Base-by-base conservation (phyloP, 2,797 vertebrate genomes). In the Zalophus californianus region DNA sequence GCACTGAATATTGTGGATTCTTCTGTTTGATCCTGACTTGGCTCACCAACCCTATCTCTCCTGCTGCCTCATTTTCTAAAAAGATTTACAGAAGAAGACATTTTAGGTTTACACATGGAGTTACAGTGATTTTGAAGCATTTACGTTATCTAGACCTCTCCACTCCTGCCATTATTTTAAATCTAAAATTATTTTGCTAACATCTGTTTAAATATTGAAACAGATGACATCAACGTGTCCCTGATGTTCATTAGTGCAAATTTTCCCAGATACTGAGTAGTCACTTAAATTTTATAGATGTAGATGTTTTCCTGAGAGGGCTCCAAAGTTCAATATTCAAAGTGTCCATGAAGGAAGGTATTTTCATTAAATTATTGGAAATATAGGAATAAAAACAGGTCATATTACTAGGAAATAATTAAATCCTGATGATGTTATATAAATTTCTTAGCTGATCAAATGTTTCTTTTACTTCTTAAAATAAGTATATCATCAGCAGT, bases 281-380 rank as follows among this genome's bases (percentile, higher is more conserved):
- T 89, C 20, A 84, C 38, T 85, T 94, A 95, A 96, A 92, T 86
- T 79, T 18, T 2, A 9, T 32, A 90, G 56, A n/a, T 66, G 62
- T 41, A 32, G 2, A 68, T 79, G 1, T 85, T 86, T 96, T 91
- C 23, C 35, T 60, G 88, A 44, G 80, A 54, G 72, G 90, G 29
- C 82, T 41, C 5, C 48, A 78, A 86, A 86, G 54, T 77, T 84
- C 11, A 60, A 54, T 56, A 79, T 66, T 87, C 32, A 91, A 96
- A 94, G 60, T 91, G 38, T 2, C 4, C 4, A 72, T 3, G 3
- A 85, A 88, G 29, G 2, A 84, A 93, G 50, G 2, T 35, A 48
- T 87, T 97, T 92, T 90, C 27, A 70, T 88, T 80, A 78, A 97
- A 95, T 68, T 92, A 70, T 13, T 58, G 27, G 25, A 60, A 62